Base-by-base conservation (phyloP, 2,797 vertebrate species). In the Sebastes wilsoni region DNA sequence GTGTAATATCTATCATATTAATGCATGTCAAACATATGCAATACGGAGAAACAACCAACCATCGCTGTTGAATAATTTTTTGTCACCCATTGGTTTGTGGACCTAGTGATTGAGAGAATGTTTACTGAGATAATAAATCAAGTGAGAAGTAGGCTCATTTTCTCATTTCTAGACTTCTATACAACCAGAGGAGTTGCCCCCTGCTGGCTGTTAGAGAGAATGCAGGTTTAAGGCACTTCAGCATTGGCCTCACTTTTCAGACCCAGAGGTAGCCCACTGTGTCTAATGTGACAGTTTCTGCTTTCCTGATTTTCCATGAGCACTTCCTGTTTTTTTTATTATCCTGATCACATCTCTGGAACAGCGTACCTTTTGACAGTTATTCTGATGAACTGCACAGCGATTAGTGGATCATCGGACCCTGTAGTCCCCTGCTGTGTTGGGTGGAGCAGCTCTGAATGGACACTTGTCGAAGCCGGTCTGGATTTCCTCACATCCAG, bases 401-500 rank as follows among this genome's bases (percentile, higher is more conserved):
- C 3, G 23, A 62, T 65, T 38, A 55, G 30, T 42, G 22, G 66
- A 32, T 78, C 27, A n/a, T 25, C 16, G 5, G n/a, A 20, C 25
- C 16, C 49, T 38, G 49, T 14, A 16, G 71, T 34, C 28, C 12
- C 28, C 34, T 64, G 46, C 58, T 42, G 49, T 49, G 46, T 28
- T 23, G 13, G 62, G 28, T 65, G 27, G n/a, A 38, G 23, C 5
- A 7, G n/a, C 72, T 75, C 70, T 69, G 56, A 62, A 62, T 62
- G 20, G 65, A 59, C 46, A 61, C 55, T 81, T 66, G 54, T 73
- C 18, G 69, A 81, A 72, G 65, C 65, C 20, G 10, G 30, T 65
- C 46, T 82, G 18, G 61, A 75, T 74, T 77, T 77, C 42, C 13
- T 73, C 64, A 62, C 49, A 30, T 70, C 66, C 38, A 76, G 49